Base-by-base conservation (phyloP, 1,140 invertebrate genomes). In the Zaprionus tsacasi region DNA sequence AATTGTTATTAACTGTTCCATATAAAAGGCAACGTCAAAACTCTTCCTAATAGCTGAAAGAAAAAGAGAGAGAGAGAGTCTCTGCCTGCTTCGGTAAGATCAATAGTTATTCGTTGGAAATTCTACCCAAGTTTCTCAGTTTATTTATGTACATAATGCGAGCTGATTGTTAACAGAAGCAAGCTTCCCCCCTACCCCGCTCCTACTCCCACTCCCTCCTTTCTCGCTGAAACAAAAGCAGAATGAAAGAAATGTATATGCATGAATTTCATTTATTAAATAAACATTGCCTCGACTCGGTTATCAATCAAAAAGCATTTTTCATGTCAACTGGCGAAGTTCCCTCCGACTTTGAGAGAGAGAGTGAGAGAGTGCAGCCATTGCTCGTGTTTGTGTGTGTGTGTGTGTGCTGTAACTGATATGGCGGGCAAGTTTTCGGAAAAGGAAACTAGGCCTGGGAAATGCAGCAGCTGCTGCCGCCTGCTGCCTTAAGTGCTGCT, bases 281-380 rank as follows among this genome's bases (percentile, higher is more conserved):
- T 88, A 82, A 80, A 83, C 70, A 81, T 83, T 45, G 83, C 68
- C 40, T 52, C 55, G 73, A 50, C 63, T 67, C 43, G 80, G 80
- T 69, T 83, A 88, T 83, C 83, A 87, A 87, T 88, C 83, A 88
- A 70, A 80, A 66, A 64, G 70, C 67, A 67, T 71, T 79, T 76
- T 76, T 79, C 63, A 71, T 76, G 72, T 71, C 72, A 79, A 76
- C 67, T 57, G 70, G 56, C 65, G 59, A 48, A 27, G 30, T 58
- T 33, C 36, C 12, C 27, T 43, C 30, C 35, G 55, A 50, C 65
- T 38, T 56, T 45, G 40, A 30, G 27, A 30, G 27, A 30, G 27
- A 30, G 27, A 30, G 27, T 2, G 27, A 30, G 72, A 55, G 54
- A 76, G 13, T 70, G 70, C 75, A 75, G 60, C 8, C 67, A 60